Evolutionary conservation across 2,113 vertebrate genomes (phyloP), one percentile per base, ranked within the genome.

Genomic region (Catagonus wagneri): DNA sequence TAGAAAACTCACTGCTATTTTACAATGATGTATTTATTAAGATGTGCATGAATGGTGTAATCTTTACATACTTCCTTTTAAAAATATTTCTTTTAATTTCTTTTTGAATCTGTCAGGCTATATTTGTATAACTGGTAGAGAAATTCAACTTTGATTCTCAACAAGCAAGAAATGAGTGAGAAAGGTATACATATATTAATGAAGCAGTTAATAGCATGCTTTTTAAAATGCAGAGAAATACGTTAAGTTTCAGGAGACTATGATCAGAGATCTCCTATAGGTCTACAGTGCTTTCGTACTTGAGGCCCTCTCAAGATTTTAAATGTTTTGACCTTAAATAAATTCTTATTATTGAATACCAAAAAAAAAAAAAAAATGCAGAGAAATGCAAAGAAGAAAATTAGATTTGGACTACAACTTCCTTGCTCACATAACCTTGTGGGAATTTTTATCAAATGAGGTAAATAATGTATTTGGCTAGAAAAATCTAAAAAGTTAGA

Each of bases 401-500:
- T 6, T 39, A 96, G 69, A 36, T 1, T 29, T 85, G 39, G 17
- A 72, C 61, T 90, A 69, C 2, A 72, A 68, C 69, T 84, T 68
- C 8, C 29, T 25, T 56, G 20, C 29, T 91, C 58, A 85, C 29
- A 94, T 54, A 86, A 39, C 10, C 2, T 22, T 76, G 36, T 34
- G 60, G 23, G 17, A 13, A 66, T 65, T 84, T 84, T 90, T 90
- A 83, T 75, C 65, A 93, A 36, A 58, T 87, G 16, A 66, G 93
- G 84, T 72, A 36, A 84, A 79, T 83, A 71, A 89, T 81, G 13
- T 20, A 44, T 44, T 83, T 72, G 14, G 25, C 15, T 54, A 79
- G n/a, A 94, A 95, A 95, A 88, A 88, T 72, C 39, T 27, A 63
- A 71, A 95, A 79, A 39, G 1, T 2, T 23, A 60, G 32, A 76